phyloP scores from a whole-genome alignment of 1,140 invertebrate genomes.

The Acromyrmex charruanus region DNA sequence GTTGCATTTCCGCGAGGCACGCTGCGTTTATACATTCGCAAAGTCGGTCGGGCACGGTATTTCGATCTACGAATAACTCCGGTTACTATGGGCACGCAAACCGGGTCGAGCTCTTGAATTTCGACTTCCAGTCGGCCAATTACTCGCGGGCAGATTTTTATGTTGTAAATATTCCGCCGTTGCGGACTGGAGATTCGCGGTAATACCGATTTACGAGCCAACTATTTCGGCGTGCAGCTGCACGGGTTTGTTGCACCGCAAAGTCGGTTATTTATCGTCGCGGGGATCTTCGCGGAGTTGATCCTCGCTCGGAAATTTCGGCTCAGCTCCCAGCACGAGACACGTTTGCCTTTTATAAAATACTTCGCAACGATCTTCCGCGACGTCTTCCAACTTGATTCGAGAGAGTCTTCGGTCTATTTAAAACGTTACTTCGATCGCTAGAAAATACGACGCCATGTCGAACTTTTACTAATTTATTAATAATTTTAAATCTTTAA shows the following conservation, averaged over 20 bases:
- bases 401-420: background rate
- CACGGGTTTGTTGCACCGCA: slow-evolving; percentile 54
- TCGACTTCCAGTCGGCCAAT: slow-evolving; percentile 51
- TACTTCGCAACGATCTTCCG: background rate
- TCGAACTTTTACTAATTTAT: background rate
- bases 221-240: slow-evolving; percentile 62
- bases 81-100: background rate
- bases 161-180: slow-evolving; percentile 39
- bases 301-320: slow-evolving; percentile 71
- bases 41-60: slow-evolving; percentile 20
- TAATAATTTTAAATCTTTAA: background rate
- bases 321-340: background rate
- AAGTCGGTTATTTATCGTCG: slow-evolving; percentile 79
- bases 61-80: slow-evolving; percentile 46
- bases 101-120: slow-evolving; percentile 32
- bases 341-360: slow-evolving; percentile 11
- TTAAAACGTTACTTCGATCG: background rate
- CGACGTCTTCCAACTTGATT: background rate
- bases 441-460: background rate
- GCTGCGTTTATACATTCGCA: slow-evolving; percentile 24
- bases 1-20: slow-evolving; percentile 11
- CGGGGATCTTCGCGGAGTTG: slow-evolving; percentile 72
- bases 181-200: slow-evolving; percentile 41
- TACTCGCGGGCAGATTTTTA: slow-evolving; percentile 61
- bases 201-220: slow-evolving; percentile 64